Evolutionary conservation across 1,140 invertebrate species (phyloP), one percentile per base, ranked within the genome.

Genomic region (Amphibalanus amphitrite): DNA sequence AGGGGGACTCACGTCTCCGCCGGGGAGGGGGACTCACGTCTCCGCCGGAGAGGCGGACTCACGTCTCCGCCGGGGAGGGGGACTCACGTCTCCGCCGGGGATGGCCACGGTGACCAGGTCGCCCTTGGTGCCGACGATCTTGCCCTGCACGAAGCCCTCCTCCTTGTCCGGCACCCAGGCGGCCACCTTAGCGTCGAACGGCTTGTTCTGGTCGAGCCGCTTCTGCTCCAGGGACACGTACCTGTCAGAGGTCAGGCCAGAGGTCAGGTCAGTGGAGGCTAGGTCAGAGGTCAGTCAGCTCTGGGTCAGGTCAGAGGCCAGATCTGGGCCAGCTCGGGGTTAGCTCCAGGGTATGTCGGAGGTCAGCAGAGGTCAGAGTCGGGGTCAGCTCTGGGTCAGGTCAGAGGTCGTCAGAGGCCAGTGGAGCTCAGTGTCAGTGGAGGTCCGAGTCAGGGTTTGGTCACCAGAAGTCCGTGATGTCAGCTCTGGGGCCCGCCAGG

Each of bases 181-280:
- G 78, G 91, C 91, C 84, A 98, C 99, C 86, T 99, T 99, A 82
- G 91, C 95, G 88, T 99, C 97, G 86, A 98, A 96, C 75, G 93
- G 93, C 85, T 95, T 95, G 81, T 91, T 91, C 83, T 95, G 92
- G 82, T 95, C 93, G 83, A 93, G 94, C 84, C 92, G 88, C 85
- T 95, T 96, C 84, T 94, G 91, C 84, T 96, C 93, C 76, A 95
- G 86, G 72, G 93, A 93, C 72, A 96, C 90, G 85, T 91, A 95
- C 83, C 95, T 85, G 84, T 90, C 81, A 90, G 90, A 80, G 93
- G 93, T 89, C 95, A 93, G 82, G 92, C 92, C 86, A 95, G 92
- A 64, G 75, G 75, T 29, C 74, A 74, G n/a, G 71, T 71, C 47
- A 59, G 47, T 1, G 23, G 13, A 59, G 47, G 17, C 23, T 1